Percentiles rank a stretch among this genome's conserved stretches.
phyloP scores from a whole-genome alignment of 2,888 invertebrate genomes.

The Acrobeloides nanus region DNA sequence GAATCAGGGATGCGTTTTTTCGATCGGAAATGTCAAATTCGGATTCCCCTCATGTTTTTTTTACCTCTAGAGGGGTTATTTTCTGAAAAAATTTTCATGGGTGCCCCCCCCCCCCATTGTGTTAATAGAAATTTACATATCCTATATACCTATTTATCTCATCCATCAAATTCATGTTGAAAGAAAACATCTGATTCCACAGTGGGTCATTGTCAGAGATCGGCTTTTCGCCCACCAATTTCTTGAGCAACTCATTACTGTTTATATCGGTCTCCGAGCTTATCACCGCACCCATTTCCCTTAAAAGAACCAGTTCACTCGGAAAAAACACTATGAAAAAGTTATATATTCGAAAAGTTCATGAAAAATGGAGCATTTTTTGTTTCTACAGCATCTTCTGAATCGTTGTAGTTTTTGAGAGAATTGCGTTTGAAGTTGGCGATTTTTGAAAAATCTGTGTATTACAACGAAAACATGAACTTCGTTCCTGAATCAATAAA shows the following conservation, averaged over 20 bases:
- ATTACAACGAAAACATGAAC: not conserved
- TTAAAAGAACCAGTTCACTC: no score
- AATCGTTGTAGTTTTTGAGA: no score
- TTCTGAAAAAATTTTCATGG: no score
- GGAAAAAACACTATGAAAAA: not conserved
- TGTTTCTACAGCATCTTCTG: not conserved
- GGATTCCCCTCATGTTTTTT: no score
- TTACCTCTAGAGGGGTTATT: no score
- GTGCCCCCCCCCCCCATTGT: no score
- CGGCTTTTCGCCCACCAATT: constrained; percentile 57
- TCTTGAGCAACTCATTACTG: constrained; percentile 35
- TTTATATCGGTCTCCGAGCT: constrained; percentile 25
- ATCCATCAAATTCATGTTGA: constrained; percentile 60
- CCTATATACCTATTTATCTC: constrained; percentile 35
- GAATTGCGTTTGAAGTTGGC: no score
- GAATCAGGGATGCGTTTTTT: no score
- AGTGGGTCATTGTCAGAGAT: constrained; percentile 80
- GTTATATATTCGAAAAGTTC: not conserved
- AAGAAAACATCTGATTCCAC: constrained; percentile 87
- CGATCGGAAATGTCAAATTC: no score
- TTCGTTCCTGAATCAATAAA: no score
- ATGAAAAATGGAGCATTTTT: not conserved
- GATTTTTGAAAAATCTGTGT: constrained; percentile 9
- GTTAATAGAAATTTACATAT: constrained; percentile 4
- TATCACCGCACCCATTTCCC: constrained; percentile 29